A percentile compares a stretch with the other conserved stretches of the same genome.
phyloP scores from a whole-genome alignment of 2,113 vertebrate species.

The Garra rufa region DNA sequence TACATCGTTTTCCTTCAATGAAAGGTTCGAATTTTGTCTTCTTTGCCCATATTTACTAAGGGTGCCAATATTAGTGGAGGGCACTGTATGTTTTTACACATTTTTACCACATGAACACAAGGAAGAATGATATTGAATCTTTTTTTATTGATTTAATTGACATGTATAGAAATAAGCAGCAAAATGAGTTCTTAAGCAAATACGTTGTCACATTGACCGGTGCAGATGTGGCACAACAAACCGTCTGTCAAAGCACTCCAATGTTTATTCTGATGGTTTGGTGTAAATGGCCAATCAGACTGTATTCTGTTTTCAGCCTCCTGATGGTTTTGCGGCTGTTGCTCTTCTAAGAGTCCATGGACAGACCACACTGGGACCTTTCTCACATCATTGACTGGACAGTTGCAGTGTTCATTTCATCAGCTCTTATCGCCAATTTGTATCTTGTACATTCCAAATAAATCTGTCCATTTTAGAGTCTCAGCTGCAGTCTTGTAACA shows the following conservation, averaged over 20 bases:
- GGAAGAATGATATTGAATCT: background rate
- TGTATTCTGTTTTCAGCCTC: conserved; percentile 77
- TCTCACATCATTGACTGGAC: background rate
- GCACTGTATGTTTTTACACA: too few relatives aligned
- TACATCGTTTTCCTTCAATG: too few relatives aligned
- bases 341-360: conserved; percentile 59
- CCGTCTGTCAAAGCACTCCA: background rate
- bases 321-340: conserved; percentile 89
- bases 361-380: background rate
- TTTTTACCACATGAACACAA: too few relatives aligned
- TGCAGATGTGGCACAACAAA: background rate
- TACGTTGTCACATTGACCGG: background rate
- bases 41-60: too few relatives aligned
- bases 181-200: background rate
- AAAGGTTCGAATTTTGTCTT: too few relatives aligned
- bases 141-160: background rate
- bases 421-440: too few relatives aligned
- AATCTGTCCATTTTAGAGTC: conserved; percentile 18
- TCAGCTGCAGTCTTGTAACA: background rate
- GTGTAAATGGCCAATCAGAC: background rate
- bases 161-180: too few relatives aligned
- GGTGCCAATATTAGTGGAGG: too few relatives aligned
- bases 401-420: background rate
- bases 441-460: conserved; percentile 52
- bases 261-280: background rate